A percentile compares a stretch with the other conserved stretches of the same genome.
These are phyloP conservation scores for Azorinus chamasolen DNA, from an alignment of 2,888 invertebrate genomes.

Conservation along the genomic window DNA sequence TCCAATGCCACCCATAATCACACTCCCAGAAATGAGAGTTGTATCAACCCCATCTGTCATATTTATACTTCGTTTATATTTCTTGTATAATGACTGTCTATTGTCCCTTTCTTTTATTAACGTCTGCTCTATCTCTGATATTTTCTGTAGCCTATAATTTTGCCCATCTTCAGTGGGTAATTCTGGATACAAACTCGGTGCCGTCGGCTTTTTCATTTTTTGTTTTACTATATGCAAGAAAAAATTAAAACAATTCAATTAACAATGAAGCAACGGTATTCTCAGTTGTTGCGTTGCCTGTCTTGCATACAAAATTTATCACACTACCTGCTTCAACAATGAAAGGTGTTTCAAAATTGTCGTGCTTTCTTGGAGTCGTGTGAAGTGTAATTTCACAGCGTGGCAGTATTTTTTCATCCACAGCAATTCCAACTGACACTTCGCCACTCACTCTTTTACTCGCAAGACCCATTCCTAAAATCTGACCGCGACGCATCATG, in stretches of 20 bases:
- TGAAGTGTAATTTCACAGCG: constrained; percentile 9
- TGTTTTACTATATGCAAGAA: constrained; percentile 16
- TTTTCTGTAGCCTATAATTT: constrained; percentile 56
- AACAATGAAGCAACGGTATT: constrained; percentile 41
- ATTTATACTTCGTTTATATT: constrained; percentile 50
- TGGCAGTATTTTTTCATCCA: constrained; percentile 29
- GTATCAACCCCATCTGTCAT: constrained; percentile 49
- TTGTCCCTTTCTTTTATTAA: constrained; percentile 26
- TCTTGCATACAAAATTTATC: constrained; percentile 35
- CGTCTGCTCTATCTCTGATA: constrained; percentile 37
- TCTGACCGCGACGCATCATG: constrained; percentile 41
- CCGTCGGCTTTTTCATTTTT: constrained; percentile 51
- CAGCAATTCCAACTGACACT: constrained; percentile 32
- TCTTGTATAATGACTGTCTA: constrained; percentile 50
- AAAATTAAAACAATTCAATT: constrained; percentile 31
- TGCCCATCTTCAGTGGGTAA: constrained; percentile 39
- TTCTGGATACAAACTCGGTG: constrained; percentile 44
- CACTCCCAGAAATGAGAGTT: constrained; percentile 33
- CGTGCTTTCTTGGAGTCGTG: constrained; percentile 42
- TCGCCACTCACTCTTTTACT: constrained; percentile 26
- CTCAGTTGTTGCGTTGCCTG: constrained; percentile 30
- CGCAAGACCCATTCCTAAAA: constrained; percentile 28
- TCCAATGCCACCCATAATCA: constrained; percentile 30
- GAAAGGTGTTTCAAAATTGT: constrained; percentile 35
- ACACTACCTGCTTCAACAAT: constrained; percentile 42